These are phyloP conservation scores for Nesoenas mayeri DNA, from an alignment of 2,113 vertebrate genomes.

Conservation along the genomic window DNA sequence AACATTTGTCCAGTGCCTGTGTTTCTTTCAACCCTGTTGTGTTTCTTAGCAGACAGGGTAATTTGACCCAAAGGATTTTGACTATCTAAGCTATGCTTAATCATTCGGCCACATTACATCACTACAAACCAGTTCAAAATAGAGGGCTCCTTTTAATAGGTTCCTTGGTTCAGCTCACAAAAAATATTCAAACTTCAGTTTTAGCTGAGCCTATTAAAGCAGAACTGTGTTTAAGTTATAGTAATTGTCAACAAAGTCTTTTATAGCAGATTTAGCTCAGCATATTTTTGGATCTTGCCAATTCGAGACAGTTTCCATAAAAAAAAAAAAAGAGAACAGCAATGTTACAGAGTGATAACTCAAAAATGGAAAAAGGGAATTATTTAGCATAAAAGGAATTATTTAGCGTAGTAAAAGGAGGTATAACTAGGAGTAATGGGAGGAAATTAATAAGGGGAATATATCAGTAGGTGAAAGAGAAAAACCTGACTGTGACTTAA, in stretches of 20 bases:
- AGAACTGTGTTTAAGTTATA: slow-evolving; percentile 49
- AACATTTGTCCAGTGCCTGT: not conserved
- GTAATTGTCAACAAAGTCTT: slow-evolving; percentile 63
- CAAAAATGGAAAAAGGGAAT: slow-evolving; percentile 59
- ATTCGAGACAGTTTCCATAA: slow-evolving; percentile 55
- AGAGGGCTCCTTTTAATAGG: slow-evolving; percentile 22
- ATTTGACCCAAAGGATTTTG: slow-evolving; percentile 51
- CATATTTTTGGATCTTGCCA: slow-evolving; percentile 56
- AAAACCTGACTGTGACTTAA: slow-evolving; percentile 30
- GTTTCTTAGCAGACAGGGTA: slow-evolving; percentile 35
- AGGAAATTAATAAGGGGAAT: slow-evolving; percentile 62
- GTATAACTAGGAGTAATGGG: slow-evolving; percentile 57
- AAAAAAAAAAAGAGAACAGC: slow-evolving; percentile 38
- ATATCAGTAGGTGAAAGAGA: slow-evolving; percentile 21
- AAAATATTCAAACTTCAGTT: slow-evolving; percentile 42
- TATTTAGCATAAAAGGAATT: slow-evolving; percentile 68
- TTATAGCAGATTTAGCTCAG: slow-evolving; percentile 58
- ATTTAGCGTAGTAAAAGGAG: slow-evolving; percentile 63
- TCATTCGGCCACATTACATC: slow-evolving; percentile 24
- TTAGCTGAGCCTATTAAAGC: slow-evolving; percentile 35
- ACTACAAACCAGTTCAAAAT: slow-evolving; percentile 23
- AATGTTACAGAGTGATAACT: slow-evolving; percentile 52
- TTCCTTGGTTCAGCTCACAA: slow-evolving; percentile 42
- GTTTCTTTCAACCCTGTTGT: slow-evolving; percentile 15
- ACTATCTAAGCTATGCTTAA: slow-evolving; percentile 30